A percentile compares a stretch with the other conserved stretches of the same genome.
Conservation (phyloP, 2,888 invertebrate species). For the Glaucopsyche alexis region DNA sequence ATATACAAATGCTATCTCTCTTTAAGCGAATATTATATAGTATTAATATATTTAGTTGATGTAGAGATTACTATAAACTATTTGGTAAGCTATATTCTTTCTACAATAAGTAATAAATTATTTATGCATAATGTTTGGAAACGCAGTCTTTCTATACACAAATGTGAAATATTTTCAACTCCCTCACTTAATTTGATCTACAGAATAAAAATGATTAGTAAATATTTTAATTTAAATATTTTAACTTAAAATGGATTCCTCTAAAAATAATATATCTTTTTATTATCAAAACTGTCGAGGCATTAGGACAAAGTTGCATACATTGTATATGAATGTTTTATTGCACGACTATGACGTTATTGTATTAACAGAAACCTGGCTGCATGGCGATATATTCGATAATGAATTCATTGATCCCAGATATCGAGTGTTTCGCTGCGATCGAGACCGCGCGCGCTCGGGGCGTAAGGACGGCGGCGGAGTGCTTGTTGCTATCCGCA, state of each 20-base stretch:
- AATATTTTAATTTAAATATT: no score
- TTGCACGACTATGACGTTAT: constrained; percentile 36
- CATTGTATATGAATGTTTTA: constrained; percentile 37
- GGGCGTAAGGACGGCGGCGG: constrained; percentile 35
- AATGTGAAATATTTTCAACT: no score
- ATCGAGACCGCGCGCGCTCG: constrained; percentile 30
- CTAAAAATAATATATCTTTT: constrained; percentile 27
- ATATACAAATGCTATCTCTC: no score
- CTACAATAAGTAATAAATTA: no score
- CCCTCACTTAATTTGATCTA: no score
- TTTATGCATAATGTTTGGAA: no score
- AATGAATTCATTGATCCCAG: constrained; percentile 34
- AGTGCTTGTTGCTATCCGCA: constrained; percentile 33
- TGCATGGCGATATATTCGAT: constrained; percentile 32
- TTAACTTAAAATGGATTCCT: background rate
- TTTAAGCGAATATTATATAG: no score
- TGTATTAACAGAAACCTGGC: constrained; percentile 37
- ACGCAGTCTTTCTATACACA: no score
- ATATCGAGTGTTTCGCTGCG: constrained; percentile 32
- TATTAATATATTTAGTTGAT: no score
- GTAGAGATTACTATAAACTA: no score
- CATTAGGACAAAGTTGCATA: constrained; percentile 35
- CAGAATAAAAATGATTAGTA: no score
- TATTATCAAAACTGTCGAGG: constrained; percentile 38
- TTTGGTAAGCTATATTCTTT: no score